These are phyloP conservation scores for Sinosuthora webbiana DNA, from an alignment of 2,113 vertebrate genomes.

Conservation along the genomic window DNA sequence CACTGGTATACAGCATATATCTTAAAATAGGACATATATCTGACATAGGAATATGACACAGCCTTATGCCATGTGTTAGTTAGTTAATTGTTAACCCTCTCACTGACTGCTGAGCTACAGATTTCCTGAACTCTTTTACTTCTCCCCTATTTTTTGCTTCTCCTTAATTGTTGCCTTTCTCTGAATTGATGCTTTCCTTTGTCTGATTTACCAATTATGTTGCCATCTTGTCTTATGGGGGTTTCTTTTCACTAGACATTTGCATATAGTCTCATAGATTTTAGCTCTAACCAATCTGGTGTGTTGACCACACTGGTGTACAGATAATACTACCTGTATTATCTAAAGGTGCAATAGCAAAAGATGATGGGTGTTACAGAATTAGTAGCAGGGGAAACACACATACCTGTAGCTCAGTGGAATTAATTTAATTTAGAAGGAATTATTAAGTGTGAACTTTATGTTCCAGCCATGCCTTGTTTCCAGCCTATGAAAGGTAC, in stretches of 20 bases:
- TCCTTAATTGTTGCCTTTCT: neutral
- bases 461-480: neutral
- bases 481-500: neutral
- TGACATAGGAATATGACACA: neutral
- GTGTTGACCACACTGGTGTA: too few relatives aligned
- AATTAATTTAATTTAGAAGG: neutral
- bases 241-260: neutral
- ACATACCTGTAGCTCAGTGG: neutral
- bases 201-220: neutral
- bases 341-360: neutral
- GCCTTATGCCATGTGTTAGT: neutral
- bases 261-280: neutral
- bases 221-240: neutral
- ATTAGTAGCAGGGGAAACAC: neutral
- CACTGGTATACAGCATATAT: neutral
- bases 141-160: neutral
- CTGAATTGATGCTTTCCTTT: neutral
- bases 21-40: too few relatives aligned
- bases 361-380: neutral
- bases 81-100: neutral
- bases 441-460: neutral
- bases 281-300: neutral
- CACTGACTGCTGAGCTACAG: neutral
- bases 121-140: neutral
- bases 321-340: neutral